Conservation (phyloP, 2,888 invertebrate species). For the Diarsia rubi region DNA sequence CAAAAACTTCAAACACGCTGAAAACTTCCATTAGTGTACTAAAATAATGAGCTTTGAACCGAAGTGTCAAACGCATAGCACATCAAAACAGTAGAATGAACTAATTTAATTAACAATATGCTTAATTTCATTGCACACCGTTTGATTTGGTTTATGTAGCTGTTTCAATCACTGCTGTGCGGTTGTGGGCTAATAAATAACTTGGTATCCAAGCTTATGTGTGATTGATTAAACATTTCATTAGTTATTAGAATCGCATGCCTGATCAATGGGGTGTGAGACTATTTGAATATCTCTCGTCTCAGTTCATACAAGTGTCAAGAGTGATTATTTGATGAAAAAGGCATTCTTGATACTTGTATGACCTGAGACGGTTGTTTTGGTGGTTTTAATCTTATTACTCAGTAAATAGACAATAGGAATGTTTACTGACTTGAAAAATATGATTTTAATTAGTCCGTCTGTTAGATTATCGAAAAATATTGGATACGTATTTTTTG, state of each 20-base stretch:
- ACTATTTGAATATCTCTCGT: too few species aligned
- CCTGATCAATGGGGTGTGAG: slow-evolving; percentile 20
- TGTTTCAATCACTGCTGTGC: slow-evolving; percentile 41
- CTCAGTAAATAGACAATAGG: too few species aligned
- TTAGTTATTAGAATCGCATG: slow-evolving; percentile 21
- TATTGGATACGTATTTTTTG: too few species aligned
- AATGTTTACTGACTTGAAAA: too few species aligned
- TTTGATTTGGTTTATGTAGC: slow-evolving; percentile 50
- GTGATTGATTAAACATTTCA: slow-evolving; percentile 49
- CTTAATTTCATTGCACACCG: slow-evolving; percentile 59
- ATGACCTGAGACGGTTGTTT: too few species aligned
- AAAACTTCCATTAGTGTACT: not conserved
- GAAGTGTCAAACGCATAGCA: slow-evolving; percentile 26
- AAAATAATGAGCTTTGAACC: not conserved
- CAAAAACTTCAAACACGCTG: not conserved
- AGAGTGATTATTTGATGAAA: too few species aligned
- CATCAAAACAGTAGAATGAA: slow-evolving; percentile 16
- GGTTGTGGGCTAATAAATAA: slow-evolving; percentile 53
- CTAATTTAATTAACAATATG: slow-evolving; percentile 53
- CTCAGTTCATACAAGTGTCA: too few species aligned
- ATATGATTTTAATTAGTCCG: too few species aligned
- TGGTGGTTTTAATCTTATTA: too few species aligned
- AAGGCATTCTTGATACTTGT: too few species aligned
- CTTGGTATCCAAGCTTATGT: slow-evolving; percentile 28
- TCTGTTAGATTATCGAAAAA: too few species aligned